Percentiles rank a stretch among this genome's conserved stretches.
phyloP scores from a whole-genome alignment of 2,113 vertebrate species.

The Takifugu flavidus region DNA sequence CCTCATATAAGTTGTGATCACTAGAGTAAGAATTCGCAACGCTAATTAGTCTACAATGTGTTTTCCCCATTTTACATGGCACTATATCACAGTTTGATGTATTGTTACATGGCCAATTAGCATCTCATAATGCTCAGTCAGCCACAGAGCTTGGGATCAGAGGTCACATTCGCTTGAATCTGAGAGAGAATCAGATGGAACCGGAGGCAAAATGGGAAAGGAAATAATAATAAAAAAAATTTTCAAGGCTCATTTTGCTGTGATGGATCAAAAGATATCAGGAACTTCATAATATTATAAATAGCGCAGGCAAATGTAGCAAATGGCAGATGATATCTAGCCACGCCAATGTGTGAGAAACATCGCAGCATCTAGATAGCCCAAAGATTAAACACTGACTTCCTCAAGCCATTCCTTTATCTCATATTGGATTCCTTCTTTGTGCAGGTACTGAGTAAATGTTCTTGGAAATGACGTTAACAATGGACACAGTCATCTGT shows the following conservation, averaged over 20 bases:
- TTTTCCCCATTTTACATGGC: conserved; percentile 46
- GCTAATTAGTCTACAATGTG: conserved; percentile 43
- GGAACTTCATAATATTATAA: conserved; percentile 22
- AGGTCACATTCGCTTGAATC: conserved; percentile 31
- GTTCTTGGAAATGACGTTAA: conserved; percentile 24
- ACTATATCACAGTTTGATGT: conserved; percentile 52
- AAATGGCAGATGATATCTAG: conserved; percentile 38
- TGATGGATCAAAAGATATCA: conserved; percentile 16
- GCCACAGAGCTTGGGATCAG: conserved; percentile 50
- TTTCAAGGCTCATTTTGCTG: conserved; percentile 22
- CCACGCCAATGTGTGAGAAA: conserved; percentile 6
- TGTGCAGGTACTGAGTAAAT: conserved; percentile 25
- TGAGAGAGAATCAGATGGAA: conserved; percentile 26
- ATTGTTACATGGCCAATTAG: conserved; percentile 63
- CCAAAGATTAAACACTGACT: conserved; percentile 25
- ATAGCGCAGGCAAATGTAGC: conserved; percentile 26
- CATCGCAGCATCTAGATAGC: conserved; percentile 19
- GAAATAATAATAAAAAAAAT: conserved; percentile 2
- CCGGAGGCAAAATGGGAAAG: neutral
- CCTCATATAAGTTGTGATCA: conserved; percentile 16
- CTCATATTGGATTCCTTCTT: conserved; percentile 23
- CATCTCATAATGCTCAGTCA: conserved; percentile 58
- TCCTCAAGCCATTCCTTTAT: conserved; percentile 31
- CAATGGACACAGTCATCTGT: conserved; percentile 12
- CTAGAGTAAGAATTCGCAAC: conserved; percentile 14